phyloP scores from a whole-genome alignment of 2,888 invertebrate genomes.

The Lapara coniferarum region DNA sequence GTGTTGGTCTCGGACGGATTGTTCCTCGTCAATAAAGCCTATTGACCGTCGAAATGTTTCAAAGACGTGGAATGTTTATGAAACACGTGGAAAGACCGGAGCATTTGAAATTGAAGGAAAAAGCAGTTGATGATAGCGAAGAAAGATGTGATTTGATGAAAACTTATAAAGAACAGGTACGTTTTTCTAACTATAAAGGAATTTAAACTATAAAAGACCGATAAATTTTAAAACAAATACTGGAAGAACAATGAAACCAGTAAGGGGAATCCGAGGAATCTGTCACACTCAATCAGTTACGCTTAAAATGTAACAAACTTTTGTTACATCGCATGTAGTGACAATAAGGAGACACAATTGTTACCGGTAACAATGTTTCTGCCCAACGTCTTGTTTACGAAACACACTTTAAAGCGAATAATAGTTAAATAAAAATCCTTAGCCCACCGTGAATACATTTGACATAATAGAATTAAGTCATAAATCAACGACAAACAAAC shows the following conservation, averaged over 20 bases:
- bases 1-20: neutral
- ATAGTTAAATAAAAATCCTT: slow-evolving; percentile 55
- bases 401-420: slow-evolving; percentile 61
- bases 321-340: slow-evolving; percentile 45
- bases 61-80: slow-evolving; percentile 20
- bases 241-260: slow-evolving; percentile 42
- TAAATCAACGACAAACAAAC: slow-evolving; percentile 33
- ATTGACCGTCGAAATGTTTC: slow-evolving; percentile 18
- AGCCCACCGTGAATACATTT: slow-evolving; percentile 67
- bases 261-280: slow-evolving; percentile 47
- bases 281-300: slow-evolving; percentile 63
- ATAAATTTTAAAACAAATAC: slow-evolving; percentile 38
- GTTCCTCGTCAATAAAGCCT: neutral
- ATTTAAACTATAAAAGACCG: neutral
- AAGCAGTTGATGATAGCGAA: neutral
- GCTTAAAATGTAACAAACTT: slow-evolving; percentile 53
- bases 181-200: neutral
- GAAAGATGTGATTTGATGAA: slow-evolving; percentile 4
- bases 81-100: slow-evolving; percentile 20
- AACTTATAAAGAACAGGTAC: slow-evolving; percentile 3
- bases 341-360: slow-evolving; percentile 49
- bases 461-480: slow-evolving; percentile 30
- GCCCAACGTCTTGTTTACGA: slow-evolving; percentile 75
- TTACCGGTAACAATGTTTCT: slow-evolving; percentile 51
- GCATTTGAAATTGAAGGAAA: slow-evolving; percentile 1